phyloP scores from a whole-genome alignment of 2,797 vertebrate species.

The Platyrinchus mystaceus region DNA sequence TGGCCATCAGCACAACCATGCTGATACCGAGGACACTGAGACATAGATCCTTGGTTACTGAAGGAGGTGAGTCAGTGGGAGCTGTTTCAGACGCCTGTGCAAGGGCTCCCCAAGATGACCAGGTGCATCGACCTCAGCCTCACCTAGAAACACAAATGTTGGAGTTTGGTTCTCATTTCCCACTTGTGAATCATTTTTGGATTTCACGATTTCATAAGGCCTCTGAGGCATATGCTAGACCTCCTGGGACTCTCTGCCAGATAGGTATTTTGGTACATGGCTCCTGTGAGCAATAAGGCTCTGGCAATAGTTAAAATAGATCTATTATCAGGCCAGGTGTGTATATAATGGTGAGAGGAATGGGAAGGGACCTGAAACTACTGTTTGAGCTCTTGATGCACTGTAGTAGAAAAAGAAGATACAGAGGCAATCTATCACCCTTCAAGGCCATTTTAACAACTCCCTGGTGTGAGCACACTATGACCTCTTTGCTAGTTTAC shows the following conservation, averaged over 20 bases:
- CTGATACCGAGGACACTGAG: neutral
- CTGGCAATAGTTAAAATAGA: neutral
- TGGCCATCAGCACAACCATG: fast-evolving
- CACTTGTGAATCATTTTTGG: neutral
- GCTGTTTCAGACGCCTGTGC: neutral
- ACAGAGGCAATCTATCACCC: neutral
- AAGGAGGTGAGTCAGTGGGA: neutral
- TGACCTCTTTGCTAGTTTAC: neutral
- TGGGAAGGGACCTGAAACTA: neutral
- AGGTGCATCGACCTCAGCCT: neutral
- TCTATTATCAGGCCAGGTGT: neutral
- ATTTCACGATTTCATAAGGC: neutral
- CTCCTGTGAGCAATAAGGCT: neutral
- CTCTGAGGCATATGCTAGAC: neutral
- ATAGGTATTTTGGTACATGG: neutral
- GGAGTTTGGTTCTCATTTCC: neutral
- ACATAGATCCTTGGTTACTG: neutral
- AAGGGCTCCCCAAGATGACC: neutral
- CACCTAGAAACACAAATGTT: neutral
- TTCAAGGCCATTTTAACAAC: neutral
- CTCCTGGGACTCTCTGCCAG: neutral
- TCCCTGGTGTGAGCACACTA: neutral
- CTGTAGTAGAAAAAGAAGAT: neutral
- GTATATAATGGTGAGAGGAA: neutral
- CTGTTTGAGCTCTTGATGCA: neutral